Evolutionary conservation across 2,797 vertebrate species (phyloP).

Genomic region (Crenuchus spilurus): DNA sequence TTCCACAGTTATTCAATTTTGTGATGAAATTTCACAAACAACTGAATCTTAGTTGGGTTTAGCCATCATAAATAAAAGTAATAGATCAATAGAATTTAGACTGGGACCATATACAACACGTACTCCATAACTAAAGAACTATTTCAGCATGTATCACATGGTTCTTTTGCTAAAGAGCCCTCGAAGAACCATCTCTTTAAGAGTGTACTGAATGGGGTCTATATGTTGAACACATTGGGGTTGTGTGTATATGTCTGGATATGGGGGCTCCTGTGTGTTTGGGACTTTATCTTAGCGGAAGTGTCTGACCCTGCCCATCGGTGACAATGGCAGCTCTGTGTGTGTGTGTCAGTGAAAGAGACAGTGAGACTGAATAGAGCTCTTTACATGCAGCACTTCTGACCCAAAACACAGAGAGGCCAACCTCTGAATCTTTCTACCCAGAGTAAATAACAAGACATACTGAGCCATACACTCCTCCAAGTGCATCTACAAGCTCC

Average conservation of each 20-base stretch:
- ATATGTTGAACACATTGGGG: constrained; percentile 24
- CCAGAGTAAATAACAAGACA: neutral
- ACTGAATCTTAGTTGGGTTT: too few relatives aligned
- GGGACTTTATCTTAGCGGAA: constrained; percentile 35
- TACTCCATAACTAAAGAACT: too few relatives aligned
- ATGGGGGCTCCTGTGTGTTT: constrained; percentile 18
- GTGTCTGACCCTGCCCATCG: constrained; percentile 13
- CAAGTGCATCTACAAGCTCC: neutral
- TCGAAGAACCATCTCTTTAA: too few relatives aligned
- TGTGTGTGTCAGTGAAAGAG: constrained; percentile 11
- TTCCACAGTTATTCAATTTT: too few relatives aligned
- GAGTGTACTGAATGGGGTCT: neutral
- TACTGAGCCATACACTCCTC: neutral
- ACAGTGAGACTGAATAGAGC: constrained; percentile 32
- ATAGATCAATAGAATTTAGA: too few relatives aligned
- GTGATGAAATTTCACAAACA: too few relatives aligned
- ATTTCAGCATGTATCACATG: too few relatives aligned
- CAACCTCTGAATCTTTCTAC: constrained; percentile 2
- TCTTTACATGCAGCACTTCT: constrained; percentile 42
- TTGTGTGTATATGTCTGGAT: constrained; percentile 26
- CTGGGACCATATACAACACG: too few relatives aligned
- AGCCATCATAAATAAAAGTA: too few relatives aligned
- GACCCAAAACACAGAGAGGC: constrained; percentile 39
- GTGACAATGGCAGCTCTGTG: constrained; percentile 59
- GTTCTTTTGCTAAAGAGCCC: too few relatives aligned